Base-by-base conservation (phyloP, 2,113 vertebrate genomes). In the Aepyceros melampus region DNA sequence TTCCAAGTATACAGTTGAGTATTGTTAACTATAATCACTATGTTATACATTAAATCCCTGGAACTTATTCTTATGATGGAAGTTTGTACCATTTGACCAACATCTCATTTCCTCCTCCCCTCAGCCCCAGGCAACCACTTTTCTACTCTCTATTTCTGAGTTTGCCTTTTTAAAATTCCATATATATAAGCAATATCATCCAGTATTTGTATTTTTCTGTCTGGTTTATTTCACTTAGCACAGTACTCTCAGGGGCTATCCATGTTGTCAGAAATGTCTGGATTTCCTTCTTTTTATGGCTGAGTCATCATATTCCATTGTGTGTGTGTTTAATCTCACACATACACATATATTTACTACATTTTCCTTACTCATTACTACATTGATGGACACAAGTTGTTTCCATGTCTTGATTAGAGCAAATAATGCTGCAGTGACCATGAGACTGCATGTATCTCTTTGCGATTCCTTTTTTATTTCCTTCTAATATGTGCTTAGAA, bases 111-210 rank as follows among this genome's bases (percentile, higher is more conserved):
- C n/a, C 27, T 11, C 33, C 12, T 31, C 51, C 12, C 43, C 49
- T 83, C 10, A 51, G 33, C n/a, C 9, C 51, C 53, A 51, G 40
- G 78, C 21, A 94, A 62, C 92, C 27, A 40, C 17, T 33, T 21
- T 31, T 86, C 12, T 53, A 62, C 71, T 79, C 19, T 94, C 25
- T 86, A 13, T 27, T 62, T 51, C 71, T 81, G 33, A 89, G 27
- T 58, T 89, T 62, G 45, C 33, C 40, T 74, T 88, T 71, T 94
- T 71, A 47, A 89, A 87, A 89, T 95, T 89, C 33, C 62, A 43
- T 40, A 43, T 47, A 16, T 83, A 36, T 71, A 89, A 81, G 33
- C 29, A 2, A 83, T 21, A 74, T 56, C 60, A 71, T 83, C 67
- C 2, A 1, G 33, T 89, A 16, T 71, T 94, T 82, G 53, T 90